These are phyloP conservation scores for Semaprochilodus insignis DNA, from an alignment of 2,797 vertebrate species.

Conservation along the genomic window DNA sequence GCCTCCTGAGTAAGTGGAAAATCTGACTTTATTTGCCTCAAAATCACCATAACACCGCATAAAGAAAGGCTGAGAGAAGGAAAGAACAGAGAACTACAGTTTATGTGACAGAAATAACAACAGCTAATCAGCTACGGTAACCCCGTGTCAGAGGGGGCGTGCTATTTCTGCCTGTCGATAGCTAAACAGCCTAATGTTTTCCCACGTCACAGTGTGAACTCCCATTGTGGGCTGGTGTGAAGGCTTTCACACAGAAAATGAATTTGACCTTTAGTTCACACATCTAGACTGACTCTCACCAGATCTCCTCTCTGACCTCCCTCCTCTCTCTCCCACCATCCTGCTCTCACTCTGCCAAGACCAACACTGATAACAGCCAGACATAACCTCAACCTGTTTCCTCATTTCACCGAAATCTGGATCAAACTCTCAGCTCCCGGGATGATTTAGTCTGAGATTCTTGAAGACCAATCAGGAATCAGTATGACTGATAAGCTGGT, in stretches of 20 bases:
- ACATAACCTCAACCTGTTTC: conserved; percentile 1
- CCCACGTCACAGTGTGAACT: conserved; percentile 27
- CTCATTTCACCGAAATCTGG: neutral
- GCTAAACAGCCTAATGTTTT: conserved; percentile 18
- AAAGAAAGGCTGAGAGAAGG: neutral
- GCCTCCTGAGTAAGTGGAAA: too few relatives aligned
- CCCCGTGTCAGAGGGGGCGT: conserved; percentile 4
- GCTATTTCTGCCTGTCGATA: conserved; percentile 34
- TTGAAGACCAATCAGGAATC: neutral
- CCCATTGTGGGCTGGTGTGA: conserved; percentile 57
- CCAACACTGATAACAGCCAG: conserved; percentile 23
- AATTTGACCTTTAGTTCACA: conserved; percentile 46
- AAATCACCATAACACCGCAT: neutral
- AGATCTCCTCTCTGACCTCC: conserved; percentile 51
- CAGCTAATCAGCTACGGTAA: neutral
- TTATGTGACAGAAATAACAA: neutral
- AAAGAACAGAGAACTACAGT: neutral
- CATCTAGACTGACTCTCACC: conserved; percentile 50
- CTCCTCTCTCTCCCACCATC: conserved; percentile 3
- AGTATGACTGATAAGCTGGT: neutral
- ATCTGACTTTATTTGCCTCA: too few relatives aligned
- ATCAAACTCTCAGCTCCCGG: neutral
- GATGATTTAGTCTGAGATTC: neutral
- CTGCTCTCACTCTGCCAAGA: conserved; percentile 22
- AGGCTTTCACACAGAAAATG: conserved; percentile 48